A percentile compares a stretch with the other conserved stretches of the same genome.
phyloP scores from a whole-genome alignment of 2,888 invertebrate genomes.

The Limnephilus lunatus region DNA sequence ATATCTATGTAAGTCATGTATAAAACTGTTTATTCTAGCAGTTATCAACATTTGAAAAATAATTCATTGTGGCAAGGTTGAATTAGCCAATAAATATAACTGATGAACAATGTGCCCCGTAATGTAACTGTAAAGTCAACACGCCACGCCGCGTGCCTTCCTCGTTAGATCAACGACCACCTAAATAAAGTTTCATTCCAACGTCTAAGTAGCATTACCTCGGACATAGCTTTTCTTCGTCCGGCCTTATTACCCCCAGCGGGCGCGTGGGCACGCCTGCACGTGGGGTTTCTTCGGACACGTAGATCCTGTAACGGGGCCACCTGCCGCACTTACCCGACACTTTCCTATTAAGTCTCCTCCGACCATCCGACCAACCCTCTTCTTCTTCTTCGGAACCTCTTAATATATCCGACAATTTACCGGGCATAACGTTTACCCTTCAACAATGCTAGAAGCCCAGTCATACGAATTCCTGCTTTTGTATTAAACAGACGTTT shows the following conservation, averaged over 20 bases:
- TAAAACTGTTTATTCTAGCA: background rate
- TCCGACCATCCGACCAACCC: background rate
- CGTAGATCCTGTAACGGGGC: slow-evolving; percentile 56
- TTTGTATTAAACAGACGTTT: slow-evolving; percentile 19
- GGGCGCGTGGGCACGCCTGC: slow-evolving; percentile 45
- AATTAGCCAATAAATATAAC: background rate
- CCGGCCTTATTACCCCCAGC: background rate
- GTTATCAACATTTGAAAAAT: background rate
- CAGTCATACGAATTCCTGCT: slow-evolving; percentile 15
- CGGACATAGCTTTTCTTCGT: slow-evolving; percentile 29
- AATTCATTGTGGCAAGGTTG: background rate
- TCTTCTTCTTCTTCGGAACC: background rate
- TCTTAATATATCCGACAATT: slow-evolving; percentile 27
- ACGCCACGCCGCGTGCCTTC: background rate
- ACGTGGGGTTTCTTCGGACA: slow-evolving; percentile 59
- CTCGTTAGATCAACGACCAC: slow-evolving; percentile 2
- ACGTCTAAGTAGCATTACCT: slow-evolving; percentile 19
- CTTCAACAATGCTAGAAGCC: background rate
- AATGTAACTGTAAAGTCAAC: background rate
- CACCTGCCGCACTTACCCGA: slow-evolving; percentile 59
- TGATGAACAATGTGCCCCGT: background rate
- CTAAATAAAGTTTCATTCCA: slow-evolving; percentile 20
- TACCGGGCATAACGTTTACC: background rate
- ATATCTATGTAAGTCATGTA: background rate
- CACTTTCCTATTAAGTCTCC: slow-evolving; percentile 36